A percentile compares a stretch with the other conserved stretches of the same genome.
These are phyloP conservation scores for Dipus sagitta DNA, from an alignment of 2,797 vertebrate species.

Conservation along the genomic window DNA sequence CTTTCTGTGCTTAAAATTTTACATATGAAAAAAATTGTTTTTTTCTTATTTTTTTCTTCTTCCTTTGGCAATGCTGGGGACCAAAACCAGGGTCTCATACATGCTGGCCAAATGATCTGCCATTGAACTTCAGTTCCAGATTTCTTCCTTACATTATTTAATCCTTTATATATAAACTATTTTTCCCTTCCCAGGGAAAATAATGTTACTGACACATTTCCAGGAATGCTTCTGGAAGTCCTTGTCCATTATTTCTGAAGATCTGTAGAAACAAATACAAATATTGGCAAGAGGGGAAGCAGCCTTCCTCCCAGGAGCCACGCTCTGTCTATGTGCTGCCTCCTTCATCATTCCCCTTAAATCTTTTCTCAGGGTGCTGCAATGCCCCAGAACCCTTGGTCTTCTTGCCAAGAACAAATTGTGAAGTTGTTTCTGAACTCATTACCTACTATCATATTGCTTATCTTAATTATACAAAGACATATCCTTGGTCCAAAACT, in stretches of 20 bases:
- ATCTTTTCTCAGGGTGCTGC: conserved; percentile 81
- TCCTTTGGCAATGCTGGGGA: not conserved
- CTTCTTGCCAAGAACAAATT: conserved; percentile 87
- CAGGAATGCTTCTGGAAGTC: not conserved
- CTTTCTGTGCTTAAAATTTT: not conserved
- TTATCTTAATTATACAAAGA: conserved; percentile 83
- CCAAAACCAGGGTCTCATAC: too few species aligned
- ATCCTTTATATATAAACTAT: not conserved
- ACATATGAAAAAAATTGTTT: not conserved
- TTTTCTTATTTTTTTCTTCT: not conserved
- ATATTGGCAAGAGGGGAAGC: not conserved
- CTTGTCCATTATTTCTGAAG: conserved; percentile 8
- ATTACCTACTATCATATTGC: conserved; percentile 83
- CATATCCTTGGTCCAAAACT: conserved; percentile 64
- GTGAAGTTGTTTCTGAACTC: conserved; percentile 83
- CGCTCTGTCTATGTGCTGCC: conserved; percentile 81
- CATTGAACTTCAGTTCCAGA: not conserved
- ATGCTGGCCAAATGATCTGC: too few species aligned
- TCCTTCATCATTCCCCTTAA: conserved; percentile 81
- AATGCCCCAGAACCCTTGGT: conserved; percentile 72
- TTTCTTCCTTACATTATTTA: not conserved
- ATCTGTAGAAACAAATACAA: conserved; percentile 34
- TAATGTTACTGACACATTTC: not conserved
- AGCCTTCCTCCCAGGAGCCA: conserved; percentile 67
- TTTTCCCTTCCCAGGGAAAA: not conserved